A percentile compares a stretch with the other conserved stretches of the same genome.
Evolutionary conservation across 2,797 vertebrate species (phyloP).

Genomic region (Astyanax mexicanus): DNA sequence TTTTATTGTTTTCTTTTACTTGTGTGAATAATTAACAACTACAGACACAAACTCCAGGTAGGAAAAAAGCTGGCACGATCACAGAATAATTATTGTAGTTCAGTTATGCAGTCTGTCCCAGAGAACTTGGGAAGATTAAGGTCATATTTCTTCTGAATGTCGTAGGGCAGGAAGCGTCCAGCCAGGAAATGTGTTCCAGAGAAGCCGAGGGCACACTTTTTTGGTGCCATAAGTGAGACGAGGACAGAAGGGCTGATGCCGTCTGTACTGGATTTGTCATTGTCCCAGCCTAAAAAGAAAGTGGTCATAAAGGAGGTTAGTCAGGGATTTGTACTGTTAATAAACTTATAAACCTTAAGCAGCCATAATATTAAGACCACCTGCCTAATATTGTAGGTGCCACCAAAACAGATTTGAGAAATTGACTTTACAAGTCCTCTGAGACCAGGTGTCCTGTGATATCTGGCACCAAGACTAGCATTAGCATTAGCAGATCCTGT

Average conservation of each 20-base stretch:
- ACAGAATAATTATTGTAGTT: slow-evolving; percentile 57
- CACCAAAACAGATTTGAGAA: too few relatives aligned
- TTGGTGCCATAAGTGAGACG: slow-evolving; percentile 81
- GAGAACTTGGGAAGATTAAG: slow-evolving; percentile 77
- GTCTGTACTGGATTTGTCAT: slow-evolving; percentile 64
- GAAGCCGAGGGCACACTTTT: slow-evolving; percentile 75
- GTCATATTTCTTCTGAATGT: slow-evolving; percentile 83
- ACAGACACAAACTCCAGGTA: background rate
- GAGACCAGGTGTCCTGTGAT: too few relatives aligned
- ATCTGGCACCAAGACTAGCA: too few relatives aligned
- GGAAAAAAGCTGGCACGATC: background rate
- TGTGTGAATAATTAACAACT: background rate
- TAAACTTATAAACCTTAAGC: too few relatives aligned
- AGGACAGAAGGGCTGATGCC: slow-evolving; percentile 78
- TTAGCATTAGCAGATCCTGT: too few relatives aligned
- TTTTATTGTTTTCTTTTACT: background rate
- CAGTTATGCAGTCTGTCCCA: slow-evolving; percentile 78
- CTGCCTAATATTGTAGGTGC: too few relatives aligned
- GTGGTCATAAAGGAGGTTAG: background rate
- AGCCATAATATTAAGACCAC: too few relatives aligned
- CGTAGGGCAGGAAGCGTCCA: slow-evolving; percentile 81
- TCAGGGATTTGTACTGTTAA: background rate
- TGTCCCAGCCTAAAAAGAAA: slow-evolving; percentile 76
- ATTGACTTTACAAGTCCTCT: too few relatives aligned
- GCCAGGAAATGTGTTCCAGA: slow-evolving; percentile 82